phyloP scores from a whole-genome alignment of 2,797 vertebrate genomes.

The Artibeus lituratus region DNA sequence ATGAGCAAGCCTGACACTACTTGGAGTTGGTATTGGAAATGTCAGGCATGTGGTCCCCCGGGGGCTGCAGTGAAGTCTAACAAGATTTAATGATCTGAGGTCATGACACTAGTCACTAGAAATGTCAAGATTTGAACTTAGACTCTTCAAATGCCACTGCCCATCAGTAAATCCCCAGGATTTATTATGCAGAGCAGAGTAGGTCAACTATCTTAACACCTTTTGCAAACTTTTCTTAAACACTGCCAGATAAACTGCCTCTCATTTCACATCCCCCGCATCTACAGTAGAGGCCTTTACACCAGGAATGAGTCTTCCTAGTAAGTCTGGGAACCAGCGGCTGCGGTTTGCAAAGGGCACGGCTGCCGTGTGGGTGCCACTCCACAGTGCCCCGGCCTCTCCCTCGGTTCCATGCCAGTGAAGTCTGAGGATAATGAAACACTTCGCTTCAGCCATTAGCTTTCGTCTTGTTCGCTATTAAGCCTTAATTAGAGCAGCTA shows the following conservation, averaged over 20 bases:
- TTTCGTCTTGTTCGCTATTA: background rate
- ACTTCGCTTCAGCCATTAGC: background rate
- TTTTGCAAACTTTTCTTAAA: constrained; percentile 27
- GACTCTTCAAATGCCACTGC: constrained; percentile 61
- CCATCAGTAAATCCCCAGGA: constrained; percentile 46
- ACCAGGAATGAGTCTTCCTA: background rate
- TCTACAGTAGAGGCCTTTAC: background rate
- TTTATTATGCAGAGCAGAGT: constrained; percentile 36
- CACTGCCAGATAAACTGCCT: background rate
- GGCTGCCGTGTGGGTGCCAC: background rate
- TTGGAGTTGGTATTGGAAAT: background rate
- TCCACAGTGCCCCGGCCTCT: background rate
- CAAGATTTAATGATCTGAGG: constrained; percentile 37
- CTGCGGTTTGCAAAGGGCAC: background rate
- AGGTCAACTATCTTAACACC: background rate
- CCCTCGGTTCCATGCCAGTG: background rate
- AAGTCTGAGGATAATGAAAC: constrained; percentile 21
- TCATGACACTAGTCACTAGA: constrained; percentile 55
- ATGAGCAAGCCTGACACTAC: background rate
- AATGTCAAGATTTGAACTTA: constrained; percentile 66
- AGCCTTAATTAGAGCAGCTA: constrained; percentile 50
- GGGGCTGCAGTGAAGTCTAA: background rate
- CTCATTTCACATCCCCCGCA: background rate
- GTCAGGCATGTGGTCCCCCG: background rate
- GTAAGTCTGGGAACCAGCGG: background rate